Conservation (phyloP, 2,797 vertebrate species). For the Phrynocephalus vlangalii region DNA sequence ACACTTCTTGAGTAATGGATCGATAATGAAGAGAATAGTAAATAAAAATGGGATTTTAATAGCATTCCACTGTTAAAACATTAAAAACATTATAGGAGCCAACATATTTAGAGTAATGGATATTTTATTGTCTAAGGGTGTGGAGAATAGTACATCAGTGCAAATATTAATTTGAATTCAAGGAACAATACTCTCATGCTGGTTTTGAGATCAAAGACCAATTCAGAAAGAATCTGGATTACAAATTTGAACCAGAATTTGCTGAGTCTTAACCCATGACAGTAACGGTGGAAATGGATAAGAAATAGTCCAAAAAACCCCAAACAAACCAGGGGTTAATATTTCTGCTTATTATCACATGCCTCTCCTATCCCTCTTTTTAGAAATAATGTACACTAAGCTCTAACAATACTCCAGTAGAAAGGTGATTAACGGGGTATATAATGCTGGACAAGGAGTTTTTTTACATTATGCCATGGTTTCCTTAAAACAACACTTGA, state of each 20-base stretch:
- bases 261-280: not conserved
- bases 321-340: not conserved
- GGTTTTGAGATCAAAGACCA: constrained; percentile 4
- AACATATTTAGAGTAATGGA: no score
- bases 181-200: constrained; percentile 10
- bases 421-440: constrained; percentile 16
- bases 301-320: not conserved
- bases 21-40: constrained; percentile 4
- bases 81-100: no score
- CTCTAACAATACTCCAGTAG: constrained; percentile 2
- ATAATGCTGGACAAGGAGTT: constrained; percentile 1
- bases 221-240: constrained; percentile 5
- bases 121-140: no score
- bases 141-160: not conserved
- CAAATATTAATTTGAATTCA: constrained; percentile 31
- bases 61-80: no score
- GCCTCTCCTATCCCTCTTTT: not conserved
- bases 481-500: constrained; percentile 28
- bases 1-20: not conserved
- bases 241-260: not conserved
- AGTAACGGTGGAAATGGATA: not conserved
- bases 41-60: constrained; percentile 27
- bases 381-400: not conserved
- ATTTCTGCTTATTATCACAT: not conserved
- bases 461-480: constrained; percentile 3